A percentile compares a stretch with the other conserved stretches of the same genome.
Conservation (phyloP, 2,888 invertebrate genomes). For the Chloroclystis v-ata region DNA sequence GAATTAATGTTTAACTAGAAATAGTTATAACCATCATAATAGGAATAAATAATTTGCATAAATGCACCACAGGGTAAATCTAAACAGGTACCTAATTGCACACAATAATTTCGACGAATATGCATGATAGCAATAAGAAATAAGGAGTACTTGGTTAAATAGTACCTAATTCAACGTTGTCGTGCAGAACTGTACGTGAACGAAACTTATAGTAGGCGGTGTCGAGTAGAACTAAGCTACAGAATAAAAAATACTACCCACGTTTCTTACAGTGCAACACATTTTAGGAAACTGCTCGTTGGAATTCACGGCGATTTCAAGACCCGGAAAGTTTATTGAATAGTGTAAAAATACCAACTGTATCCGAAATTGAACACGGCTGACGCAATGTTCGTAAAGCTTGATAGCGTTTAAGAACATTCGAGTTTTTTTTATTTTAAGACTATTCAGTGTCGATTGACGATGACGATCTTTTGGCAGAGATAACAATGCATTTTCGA, state of each 20-base stretch:
- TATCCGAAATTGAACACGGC: conserved; percentile 18
- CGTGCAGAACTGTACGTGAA: conserved; percentile 59
- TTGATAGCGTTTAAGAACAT: not conserved
- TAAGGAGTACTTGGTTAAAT: too few relatives aligned
- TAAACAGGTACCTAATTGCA: too few relatives aligned
- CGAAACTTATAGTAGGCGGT: conserved; percentile 66
- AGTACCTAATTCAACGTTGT: not conserved
- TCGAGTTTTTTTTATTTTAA: conserved; percentile 1
- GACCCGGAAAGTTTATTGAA: not conserved
- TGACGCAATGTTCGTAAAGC: not conserved
- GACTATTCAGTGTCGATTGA: not conserved
- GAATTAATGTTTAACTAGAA: too few relatives aligned
- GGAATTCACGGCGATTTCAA: not conserved
- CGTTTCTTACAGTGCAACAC: not conserved
- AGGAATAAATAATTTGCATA: too few relatives aligned
- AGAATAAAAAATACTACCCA: conserved; percentile 2
- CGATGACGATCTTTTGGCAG: not conserved
- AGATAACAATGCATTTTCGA: not conserved
- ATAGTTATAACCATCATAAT: too few relatives aligned
- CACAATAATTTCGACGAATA: too few relatives aligned
- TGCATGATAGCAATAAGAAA: too few relatives aligned
- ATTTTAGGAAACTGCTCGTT: not conserved
- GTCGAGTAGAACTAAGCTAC: conserved; percentile 44
- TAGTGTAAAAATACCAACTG: not conserved
- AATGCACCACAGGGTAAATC: too few relatives aligned